Evolutionary conservation across 2,113 vertebrate species (phyloP), one percentile per base, ranked within the genome.

Genomic region (Seriola dumerili): DNA sequence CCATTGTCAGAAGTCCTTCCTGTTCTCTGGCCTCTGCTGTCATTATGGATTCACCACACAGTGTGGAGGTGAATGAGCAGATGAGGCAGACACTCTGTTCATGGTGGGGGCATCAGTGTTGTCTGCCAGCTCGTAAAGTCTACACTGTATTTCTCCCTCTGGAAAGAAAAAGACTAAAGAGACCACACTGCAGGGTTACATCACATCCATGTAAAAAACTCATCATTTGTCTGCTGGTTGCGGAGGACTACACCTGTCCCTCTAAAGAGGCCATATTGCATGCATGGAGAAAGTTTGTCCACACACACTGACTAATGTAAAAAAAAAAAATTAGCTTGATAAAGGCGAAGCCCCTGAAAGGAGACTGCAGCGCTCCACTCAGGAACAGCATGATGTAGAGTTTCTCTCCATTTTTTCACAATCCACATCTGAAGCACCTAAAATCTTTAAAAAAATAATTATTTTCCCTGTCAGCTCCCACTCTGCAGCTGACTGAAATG

Each of bases 1-100:
- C 72, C 36, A 32, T 81, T 87, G 85, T 85, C 81, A 88, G 12
- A 78, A 88, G 84, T 81, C 78, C 85, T 88, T 88, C 76, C 57
- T 65, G 58, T 80, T 80, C 71, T 67, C 71, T 58, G 76, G 85
- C 86, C 86, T 80, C 71, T 85, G 81, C 85, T 89, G 79, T 84
- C 89, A 75, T 89, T 83, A 87, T 70, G 68, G 57, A 91, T 88
- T 79, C 76, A 69, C 38, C 68, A 71, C 83, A 78, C 69, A 70
- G 38, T 63, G 68, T 69, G 78, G 19, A 66, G 63, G 80, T 77
- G 81, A 80, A 69, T 55, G 73, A 81, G 75, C 55, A 78, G 72
- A 81, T 66, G 70, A 87, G 80, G 66, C 83, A 76, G 68, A 63
- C 59, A 40, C 69, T 50, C 74, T 67, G 21, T 12, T 77, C 25